These are phyloP conservation scores for Actenoides lindsayi DNA, from an alignment of 2,113 vertebrate genomes.

Conservation along the genomic window DNA sequence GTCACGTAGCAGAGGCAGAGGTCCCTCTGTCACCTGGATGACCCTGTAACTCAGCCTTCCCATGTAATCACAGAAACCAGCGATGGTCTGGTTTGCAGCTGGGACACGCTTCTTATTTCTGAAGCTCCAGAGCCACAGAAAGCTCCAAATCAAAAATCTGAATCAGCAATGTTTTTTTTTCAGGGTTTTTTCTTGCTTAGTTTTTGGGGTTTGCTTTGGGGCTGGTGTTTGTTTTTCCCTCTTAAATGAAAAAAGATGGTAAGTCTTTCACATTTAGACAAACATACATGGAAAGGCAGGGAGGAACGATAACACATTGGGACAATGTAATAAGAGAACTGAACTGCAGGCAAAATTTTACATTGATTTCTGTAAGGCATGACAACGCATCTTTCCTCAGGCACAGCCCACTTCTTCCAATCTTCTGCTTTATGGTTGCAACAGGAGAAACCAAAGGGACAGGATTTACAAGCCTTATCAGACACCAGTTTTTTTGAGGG, in stretches of 20 bases:
- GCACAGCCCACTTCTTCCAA: not conserved
- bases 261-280: not conserved
- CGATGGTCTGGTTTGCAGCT: not conserved
- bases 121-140: not conserved
- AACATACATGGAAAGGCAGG: not conserved
- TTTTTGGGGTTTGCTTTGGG: not conserved
- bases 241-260: not conserved
- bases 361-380: not conserved
- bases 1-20: not conserved
- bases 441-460: not conserved
- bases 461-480: not conserved
- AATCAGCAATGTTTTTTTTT: not conserved
- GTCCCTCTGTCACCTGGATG: not conserved
- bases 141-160: not conserved
- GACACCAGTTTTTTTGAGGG: not conserved
- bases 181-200: not conserved
- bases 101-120: not conserved
- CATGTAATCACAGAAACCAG: not conserved
- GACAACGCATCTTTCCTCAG: not conserved
- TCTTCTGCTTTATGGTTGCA: not conserved
- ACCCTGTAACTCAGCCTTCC: not conserved
- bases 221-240: rapidly evolving
- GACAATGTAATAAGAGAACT: not conserved
- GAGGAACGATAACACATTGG: not conserved
- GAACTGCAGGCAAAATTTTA: not conserved